Evolutionary conservation across 2,797 vertebrate genomes (phyloP).

Genomic region (Sebastes itinus): DNA sequence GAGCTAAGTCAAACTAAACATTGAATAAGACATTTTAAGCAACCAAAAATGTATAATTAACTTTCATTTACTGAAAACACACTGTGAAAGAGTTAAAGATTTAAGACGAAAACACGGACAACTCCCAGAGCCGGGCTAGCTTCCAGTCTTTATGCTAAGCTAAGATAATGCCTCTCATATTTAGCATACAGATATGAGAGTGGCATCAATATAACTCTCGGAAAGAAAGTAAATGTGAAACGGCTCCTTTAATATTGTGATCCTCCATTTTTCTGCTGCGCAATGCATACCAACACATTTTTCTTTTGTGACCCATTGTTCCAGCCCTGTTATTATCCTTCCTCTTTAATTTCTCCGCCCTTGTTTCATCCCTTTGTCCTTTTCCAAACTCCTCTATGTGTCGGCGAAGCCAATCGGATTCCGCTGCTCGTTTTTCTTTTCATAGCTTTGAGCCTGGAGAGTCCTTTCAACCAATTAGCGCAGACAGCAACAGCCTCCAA

Average conservation of each 20-base stretch:
- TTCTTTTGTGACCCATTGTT: background rate
- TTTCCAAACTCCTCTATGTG: constrained; percentile 7
- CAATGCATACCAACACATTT: background rate
- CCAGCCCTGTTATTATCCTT: background rate
- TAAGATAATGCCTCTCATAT: background rate
- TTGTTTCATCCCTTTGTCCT: constrained; percentile 29
- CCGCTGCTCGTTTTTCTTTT: constrained; percentile 51
- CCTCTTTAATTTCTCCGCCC: background rate
- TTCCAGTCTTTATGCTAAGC: background rate
- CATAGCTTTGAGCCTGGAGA: constrained; percentile 47
- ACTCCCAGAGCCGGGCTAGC: background rate
- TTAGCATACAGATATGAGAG: background rate
- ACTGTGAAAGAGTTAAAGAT: too few species aligned
- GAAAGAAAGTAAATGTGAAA: background rate
- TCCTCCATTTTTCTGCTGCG: background rate
- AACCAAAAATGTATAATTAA: too few species aligned
- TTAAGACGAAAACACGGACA: too few species aligned
- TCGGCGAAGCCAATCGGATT: constrained; percentile 44
- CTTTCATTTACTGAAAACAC: too few species aligned
- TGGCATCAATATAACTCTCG: background rate
- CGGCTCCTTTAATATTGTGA: background rate
- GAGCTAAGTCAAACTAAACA: too few species aligned
- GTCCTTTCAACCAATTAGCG: constrained; percentile 72
- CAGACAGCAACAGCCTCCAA: constrained; percentile 50
- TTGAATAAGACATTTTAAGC: too few species aligned